Percentiles rank a stretch among this genome's conserved stretches.
Evolutionary conservation across 1,140 invertebrate genomes (phyloP).

Genomic region (Papilio dardanus): DNA sequence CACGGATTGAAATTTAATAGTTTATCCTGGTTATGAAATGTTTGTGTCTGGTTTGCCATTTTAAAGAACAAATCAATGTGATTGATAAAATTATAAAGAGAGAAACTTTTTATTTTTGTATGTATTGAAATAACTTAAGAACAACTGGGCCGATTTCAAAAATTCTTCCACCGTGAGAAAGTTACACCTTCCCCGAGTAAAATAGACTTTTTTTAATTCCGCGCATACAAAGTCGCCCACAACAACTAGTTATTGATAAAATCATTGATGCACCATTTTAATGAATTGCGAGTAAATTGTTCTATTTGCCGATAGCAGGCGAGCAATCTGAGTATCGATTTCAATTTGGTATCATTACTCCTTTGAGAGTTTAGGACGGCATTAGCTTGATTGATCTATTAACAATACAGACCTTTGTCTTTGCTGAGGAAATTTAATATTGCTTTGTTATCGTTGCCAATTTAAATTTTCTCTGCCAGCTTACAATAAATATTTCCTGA

Average conservation of each 20-base stretch:
- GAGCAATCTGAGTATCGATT: background rate
- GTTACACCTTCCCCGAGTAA: no score
- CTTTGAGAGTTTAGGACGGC: slow-evolving; percentile 2
- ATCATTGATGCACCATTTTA: background rate
- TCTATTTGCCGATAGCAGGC: background rate
- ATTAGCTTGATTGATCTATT: slow-evolving; percentile 19
- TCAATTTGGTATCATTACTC: slow-evolving; percentile 1
- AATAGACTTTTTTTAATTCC: no score
- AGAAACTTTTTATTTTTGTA: no score
- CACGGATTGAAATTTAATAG: slow-evolving; percentile 72
- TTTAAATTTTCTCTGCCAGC: background rate
- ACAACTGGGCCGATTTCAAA: no score
- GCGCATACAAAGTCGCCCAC: no score
- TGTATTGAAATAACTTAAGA: no score
- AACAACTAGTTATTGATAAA: background rate
- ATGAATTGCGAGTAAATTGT: background rate
- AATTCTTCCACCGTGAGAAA: no score
- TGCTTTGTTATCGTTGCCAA: background rate
- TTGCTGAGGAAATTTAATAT: slow-evolving; percentile 2
- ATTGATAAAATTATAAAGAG: background rate
- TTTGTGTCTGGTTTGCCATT: slow-evolving; percentile 14
- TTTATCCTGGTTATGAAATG: slow-evolving; percentile 47
- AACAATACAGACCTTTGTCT: slow-evolving; percentile 21
- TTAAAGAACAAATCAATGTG: slow-evolving; percentile 15
- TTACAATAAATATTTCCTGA: background rate